Evolutionary conservation across 2,888 invertebrate species (phyloP), one percentile per base, ranked within the genome.

Genomic region (Sussaba pulchella): DNA sequence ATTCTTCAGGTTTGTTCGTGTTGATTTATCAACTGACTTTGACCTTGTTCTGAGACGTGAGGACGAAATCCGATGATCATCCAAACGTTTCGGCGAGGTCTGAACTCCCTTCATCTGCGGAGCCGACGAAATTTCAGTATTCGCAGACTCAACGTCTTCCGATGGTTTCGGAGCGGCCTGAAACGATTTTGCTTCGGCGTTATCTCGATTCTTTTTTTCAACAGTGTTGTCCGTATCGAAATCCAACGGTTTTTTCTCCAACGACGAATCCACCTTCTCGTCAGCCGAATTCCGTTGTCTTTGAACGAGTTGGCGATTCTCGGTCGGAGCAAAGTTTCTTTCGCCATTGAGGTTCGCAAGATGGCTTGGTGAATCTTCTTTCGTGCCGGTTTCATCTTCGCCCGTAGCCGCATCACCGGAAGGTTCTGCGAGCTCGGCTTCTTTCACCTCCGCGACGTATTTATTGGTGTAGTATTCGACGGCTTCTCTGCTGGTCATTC

Each of bases 161-260:
- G 14, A 36, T 14, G 39, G 24, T 5, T 41, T 43, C 6, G 21
- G 2, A 21, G 24, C 21, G 3, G 9, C 12, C 12, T 6, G 52
- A n/a, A 24, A 8, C n/a, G 12, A 21, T 63, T 21, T 3, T 24
- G n/a, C 8, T 3, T 19, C 21, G 5, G 10, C 17, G 12, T 4
- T 10, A 8, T 14, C 45, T n/a, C 69, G 19, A 45, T 57, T 31
- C 9, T 63, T 45, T 17, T 63, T 45, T 21, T 67, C 72, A 1
- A 43, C 71, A 0, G 19, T 24, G 12, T 45, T 64, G 19, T 24
- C 54, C 2, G 9, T 63, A 9, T 17, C 45, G 31, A 47, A 19
- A 24, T 17, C 2, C 36, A 36, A 17, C 5, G 39, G 21, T 0
- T 31, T 19, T 9, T 21, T 41, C 10, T 69, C 50, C 26, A 70